These are phyloP conservation scores for Tursiops truncatus DNA, from an alignment of 2,113 vertebrate genomes.

Conservation along the genomic window DNA sequence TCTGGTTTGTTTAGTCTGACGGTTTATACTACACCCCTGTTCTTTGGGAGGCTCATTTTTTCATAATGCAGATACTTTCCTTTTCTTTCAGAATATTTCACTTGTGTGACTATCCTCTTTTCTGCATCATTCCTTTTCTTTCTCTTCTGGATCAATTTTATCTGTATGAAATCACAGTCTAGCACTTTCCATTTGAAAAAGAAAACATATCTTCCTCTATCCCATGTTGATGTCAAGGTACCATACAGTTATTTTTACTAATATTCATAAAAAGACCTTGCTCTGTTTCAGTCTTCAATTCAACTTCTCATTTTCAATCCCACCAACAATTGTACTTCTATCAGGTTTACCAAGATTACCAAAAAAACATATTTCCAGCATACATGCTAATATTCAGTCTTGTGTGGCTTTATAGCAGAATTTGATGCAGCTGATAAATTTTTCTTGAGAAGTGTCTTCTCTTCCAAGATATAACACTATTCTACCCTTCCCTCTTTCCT, in stretches of 20 bases:
- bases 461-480: not conserved
- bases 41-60: not conserved
- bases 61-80: not conserved
- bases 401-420: not conserved
- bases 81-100: not conserved
- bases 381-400: not conserved
- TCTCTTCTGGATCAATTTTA: not conserved
- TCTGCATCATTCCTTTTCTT: not conserved
- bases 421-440: not conserved
- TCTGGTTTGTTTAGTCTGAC: not conserved
- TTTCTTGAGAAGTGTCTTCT: not conserved
- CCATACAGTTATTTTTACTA: not conserved
- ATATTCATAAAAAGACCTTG: not conserved
- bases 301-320: not conserved
- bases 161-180: not conserved
- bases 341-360: not conserved
- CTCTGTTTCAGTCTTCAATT: not conserved
- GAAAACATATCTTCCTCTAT: not conserved
- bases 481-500: not conserved
- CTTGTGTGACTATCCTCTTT: not conserved
- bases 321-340: not conserved
- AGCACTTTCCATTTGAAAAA: not conserved
- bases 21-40: fast-evolving
- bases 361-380: not conserved
- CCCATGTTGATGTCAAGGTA: not conserved